These are phyloP conservation scores for Rhimphoctona megacephalus DNA, from an alignment of 2,888 invertebrate species.

Conservation along the genomic window DNA sequence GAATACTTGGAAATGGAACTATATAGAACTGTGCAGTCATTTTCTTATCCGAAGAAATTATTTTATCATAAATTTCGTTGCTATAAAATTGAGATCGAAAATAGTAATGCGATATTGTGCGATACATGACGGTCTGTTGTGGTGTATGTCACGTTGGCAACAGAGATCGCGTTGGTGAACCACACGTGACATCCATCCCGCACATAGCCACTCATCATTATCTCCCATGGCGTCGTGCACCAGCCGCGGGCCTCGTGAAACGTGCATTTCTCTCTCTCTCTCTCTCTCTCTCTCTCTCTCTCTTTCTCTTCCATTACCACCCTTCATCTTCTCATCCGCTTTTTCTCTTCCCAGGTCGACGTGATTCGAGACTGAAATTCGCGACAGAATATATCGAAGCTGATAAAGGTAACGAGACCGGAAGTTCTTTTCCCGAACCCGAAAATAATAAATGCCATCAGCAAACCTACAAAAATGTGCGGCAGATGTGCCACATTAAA, in stretches of 20 bases:
- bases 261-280: slow-evolving; percentile 17
- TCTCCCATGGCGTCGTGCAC: slow-evolving; percentile 34
- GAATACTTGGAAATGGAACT: background rate
- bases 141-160: slow-evolving; percentile 51
- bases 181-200: slow-evolving; percentile 59
- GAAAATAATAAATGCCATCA: slow-evolving; percentile 34
- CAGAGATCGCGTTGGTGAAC: slow-evolving; percentile 56
- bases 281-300: background rate
- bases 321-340: background rate
- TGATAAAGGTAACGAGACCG: slow-evolving; percentile 44
- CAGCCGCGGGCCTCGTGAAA: slow-evolving; percentile 45
- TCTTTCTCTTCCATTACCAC: background rate
- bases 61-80: slow-evolving; percentile 5
- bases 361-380: slow-evolving; percentile 38
- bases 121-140: slow-evolving; percentile 48
- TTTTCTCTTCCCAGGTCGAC: background rate
- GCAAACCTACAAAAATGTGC: background rate
- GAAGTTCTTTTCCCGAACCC: slow-evolving; percentile 19
- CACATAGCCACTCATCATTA: slow-evolving; percentile 58
- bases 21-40: background rate
- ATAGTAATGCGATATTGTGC: slow-evolving; percentile 36
- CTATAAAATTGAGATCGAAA: slow-evolving; percentile 8
- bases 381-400: slow-evolving; percentile 23
- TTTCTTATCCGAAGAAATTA: background rate
- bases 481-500: background rate